phyloP scores from a whole-genome alignment of 2,888 invertebrate species.

The Drosophila mayaguana region DNA sequence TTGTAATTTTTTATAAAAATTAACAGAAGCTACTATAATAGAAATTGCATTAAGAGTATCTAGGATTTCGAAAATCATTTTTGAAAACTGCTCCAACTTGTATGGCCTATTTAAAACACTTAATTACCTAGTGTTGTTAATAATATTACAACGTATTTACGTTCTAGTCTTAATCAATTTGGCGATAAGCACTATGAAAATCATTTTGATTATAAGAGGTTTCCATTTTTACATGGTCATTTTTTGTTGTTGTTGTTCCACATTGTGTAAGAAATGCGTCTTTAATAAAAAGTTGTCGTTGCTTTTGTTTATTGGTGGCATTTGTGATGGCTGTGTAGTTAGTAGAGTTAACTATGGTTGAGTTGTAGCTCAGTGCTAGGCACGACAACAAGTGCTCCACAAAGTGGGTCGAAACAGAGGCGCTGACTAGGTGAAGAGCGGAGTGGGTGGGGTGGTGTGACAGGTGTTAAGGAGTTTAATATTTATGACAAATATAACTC shows the following conservation, averaged over 20 bases:
- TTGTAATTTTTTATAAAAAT: too few relatives aligned
- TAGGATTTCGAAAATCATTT: too few relatives aligned
- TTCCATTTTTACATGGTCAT: conserved; percentile 39
- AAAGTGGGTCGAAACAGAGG: conserved; percentile 19
- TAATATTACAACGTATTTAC: conserved; percentile 13
- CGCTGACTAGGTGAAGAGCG: not conserved
- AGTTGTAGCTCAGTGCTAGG: conserved; percentile 3
- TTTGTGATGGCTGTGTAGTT: conserved; percentile 22
- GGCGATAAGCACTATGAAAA: conserved; percentile 39
- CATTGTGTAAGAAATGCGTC: conserved; percentile 73
- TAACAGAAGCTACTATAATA: too few relatives aligned
- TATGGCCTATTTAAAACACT: not conserved
- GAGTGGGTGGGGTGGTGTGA: not conserved
- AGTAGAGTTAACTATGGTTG: not conserved
- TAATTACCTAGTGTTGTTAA: not conserved
- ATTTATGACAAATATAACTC: conserved; percentile 21
- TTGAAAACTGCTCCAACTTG: not conserved
- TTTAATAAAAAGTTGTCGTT: conserved; percentile 58
- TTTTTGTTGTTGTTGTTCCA: conserved; percentile 1
- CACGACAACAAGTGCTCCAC: conserved; percentile 16
- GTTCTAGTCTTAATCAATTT: conserved; percentile 1
- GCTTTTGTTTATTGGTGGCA: conserved; percentile 2
- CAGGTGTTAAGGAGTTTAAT: not conserved
- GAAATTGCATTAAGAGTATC: too few relatives aligned
- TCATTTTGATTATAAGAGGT: not conserved